phyloP scores from a whole-genome alignment of 2,113 vertebrate species.

The Nipponia nippon region DNA sequence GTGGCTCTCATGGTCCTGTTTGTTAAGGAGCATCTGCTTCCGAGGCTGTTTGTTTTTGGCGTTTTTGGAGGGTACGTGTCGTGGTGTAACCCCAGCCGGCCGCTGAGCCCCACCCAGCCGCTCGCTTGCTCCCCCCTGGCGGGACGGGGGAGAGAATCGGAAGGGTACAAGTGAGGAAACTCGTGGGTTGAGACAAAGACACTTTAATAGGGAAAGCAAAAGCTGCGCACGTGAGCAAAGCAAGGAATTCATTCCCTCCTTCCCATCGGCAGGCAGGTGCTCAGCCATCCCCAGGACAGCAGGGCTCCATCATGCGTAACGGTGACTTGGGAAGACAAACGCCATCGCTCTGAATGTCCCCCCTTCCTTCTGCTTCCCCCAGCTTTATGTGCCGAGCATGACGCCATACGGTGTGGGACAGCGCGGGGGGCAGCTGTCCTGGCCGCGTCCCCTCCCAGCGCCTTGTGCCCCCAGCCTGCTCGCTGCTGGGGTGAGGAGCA shows the following conservation, averaged over 20 bases:
- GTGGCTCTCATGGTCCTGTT: background rate
- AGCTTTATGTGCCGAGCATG: too few relatives aligned
- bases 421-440: too few relatives aligned
- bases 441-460: background rate
- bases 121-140: background rate
- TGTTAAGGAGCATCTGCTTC: background rate
- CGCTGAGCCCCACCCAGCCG: too few relatives aligned
- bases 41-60: background rate
- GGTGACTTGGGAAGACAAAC: too few relatives aligned
- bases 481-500: too few relatives aligned
- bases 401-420: accelerated
- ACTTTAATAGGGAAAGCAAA: background rate
- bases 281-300: too few relatives aligned
- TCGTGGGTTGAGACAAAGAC: background rate
- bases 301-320: too few relatives aligned
- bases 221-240: too few relatives aligned
- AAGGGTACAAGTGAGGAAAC: background rate
- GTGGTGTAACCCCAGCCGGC: background rate
- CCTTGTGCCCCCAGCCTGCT: background rate
- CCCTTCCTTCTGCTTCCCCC: too few relatives aligned
- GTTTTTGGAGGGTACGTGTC: background rate
- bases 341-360: too few relatives aligned
- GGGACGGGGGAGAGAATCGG: background rate
- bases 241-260: too few relatives aligned
- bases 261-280: too few relatives aligned